These are phyloP conservation scores for Scomber scombrus DNA, from an alignment of 2,113 vertebrate species.

Conservation along the genomic window DNA sequence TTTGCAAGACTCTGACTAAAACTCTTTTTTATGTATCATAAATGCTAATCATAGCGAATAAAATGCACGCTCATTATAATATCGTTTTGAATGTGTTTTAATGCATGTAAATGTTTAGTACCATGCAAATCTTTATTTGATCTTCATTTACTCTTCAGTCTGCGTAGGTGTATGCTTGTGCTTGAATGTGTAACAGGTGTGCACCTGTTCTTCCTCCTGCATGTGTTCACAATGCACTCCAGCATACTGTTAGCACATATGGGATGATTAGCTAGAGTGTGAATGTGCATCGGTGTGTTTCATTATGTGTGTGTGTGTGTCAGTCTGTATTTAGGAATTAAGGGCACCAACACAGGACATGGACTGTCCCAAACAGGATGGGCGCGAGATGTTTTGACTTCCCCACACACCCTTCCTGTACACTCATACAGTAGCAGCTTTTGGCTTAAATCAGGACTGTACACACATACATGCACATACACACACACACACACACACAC, in stretches of 20 bases:
- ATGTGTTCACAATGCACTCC: slow-evolving; percentile 28
- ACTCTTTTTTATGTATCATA: slow-evolving; percentile 23
- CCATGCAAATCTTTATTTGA: slow-evolving; percentile 50
- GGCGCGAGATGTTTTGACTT: slow-evolving; percentile 85
- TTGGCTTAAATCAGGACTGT: slow-evolving; percentile 64
- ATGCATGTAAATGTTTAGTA: slow-evolving; percentile 24
- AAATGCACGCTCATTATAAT: slow-evolving; percentile 23
- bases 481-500: slow-evolving; percentile 21
- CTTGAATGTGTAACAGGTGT: slow-evolving; percentile 74
- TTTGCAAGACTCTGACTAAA: slow-evolving; percentile 31
- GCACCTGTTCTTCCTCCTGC: slow-evolving; percentile 75
- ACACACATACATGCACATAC: slow-evolving; percentile 33
- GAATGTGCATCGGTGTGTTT: slow-evolving; percentile 39
- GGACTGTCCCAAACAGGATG: slow-evolving; percentile 88
- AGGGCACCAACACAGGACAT: slow-evolving; percentile 80
- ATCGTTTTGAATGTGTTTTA: slow-evolving; percentile 10
- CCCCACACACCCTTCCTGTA: slow-evolving; percentile 88
- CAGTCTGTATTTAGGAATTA: slow-evolving; percentile 52
- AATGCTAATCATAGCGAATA: slow-evolving; percentile 34
- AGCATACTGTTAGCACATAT: slow-evolving; percentile 69
- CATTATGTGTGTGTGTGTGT: slow-evolving; percentile 23
- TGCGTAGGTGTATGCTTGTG: slow-evolving; percentile 15
- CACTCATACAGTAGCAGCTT: slow-evolving; percentile 77
- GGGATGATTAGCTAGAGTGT: slow-evolving; percentile 63
- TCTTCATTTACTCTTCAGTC: slow-evolving; percentile 39